Percentiles rank a stretch among this genome's conserved stretches.
These are phyloP conservation scores for Harlomillsia oculata DNA, from an alignment of 1,140 invertebrate genomes.

Conservation along the genomic window DNA sequence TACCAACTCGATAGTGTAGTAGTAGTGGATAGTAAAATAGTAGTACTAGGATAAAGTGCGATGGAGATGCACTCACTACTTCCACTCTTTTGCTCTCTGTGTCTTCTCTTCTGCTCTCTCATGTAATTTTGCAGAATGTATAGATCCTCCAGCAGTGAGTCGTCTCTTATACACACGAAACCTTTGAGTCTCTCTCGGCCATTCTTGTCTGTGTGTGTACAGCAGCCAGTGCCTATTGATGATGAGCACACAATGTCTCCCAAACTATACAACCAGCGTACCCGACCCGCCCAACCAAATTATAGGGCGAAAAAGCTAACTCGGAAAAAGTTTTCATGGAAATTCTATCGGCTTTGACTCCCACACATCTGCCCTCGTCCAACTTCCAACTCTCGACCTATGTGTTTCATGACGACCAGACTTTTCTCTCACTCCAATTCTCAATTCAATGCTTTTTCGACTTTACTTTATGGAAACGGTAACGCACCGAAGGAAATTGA, in stretches of 20 bases:
- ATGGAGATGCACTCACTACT: background rate
- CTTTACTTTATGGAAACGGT: no score
- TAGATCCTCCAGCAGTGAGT: no score
- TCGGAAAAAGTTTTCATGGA: conserved; percentile 36
- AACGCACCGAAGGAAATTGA: no score
- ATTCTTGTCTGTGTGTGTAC: conserved; percentile 10
- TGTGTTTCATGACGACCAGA: no score
- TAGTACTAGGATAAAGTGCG: background rate
- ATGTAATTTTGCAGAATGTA: no score
- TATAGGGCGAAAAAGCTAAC: conserved; percentile 36
- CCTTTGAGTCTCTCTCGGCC: conserved; percentile 5
- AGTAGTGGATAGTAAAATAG: no score
- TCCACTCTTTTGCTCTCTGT: no score
- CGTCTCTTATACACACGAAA: no score
- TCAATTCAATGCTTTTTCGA: background rate
- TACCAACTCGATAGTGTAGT: conserved; percentile 1
- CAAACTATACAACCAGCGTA: conserved; percentile 23
- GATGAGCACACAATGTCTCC: conserved; percentile 22
- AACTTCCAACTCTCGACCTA: no score
- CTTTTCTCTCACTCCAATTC: no score
- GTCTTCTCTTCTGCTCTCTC: no score
- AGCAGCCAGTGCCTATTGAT: conserved; percentile 10
- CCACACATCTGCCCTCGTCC: conserved; percentile 26
- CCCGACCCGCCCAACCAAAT: conserved; percentile 35
- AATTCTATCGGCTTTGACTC: conserved; percentile 33